Base-by-base conservation (phyloP, 2,113 vertebrate species). In the Phyllostomus hastatus region DNA sequence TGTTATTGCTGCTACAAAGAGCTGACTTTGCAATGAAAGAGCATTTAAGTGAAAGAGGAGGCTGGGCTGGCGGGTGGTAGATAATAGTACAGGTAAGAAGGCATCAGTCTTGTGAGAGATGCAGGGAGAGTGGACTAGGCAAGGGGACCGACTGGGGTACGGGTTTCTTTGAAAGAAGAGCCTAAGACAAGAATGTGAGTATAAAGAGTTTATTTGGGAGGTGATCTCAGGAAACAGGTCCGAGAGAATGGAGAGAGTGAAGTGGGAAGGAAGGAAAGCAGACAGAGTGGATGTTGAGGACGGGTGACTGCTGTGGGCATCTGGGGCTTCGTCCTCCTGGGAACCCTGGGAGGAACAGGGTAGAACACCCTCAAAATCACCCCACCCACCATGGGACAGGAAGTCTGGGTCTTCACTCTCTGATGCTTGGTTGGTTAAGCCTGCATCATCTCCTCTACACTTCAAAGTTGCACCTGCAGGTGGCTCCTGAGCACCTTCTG, bases 381-480 rank as follows among this genome's bases (percentile, higher is more conserved):
- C 35, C 5, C 7, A 0, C 35, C 52, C 43, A 28, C 35, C 1
- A 4, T 0, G 4, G 43, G 41, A 31, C 26, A 70, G 38, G 31
- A 8, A 31, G 38, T 15, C 20, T 64, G 57, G 17, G 9, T 38
- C 0, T 66, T 73, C 35, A 43, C 72, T 82, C 61, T 48, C 43
- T 7, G 52, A 35, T n/a, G 31, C 46, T 48, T 66, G 48, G 3
- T 10, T 72, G n/a, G 33, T 12, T 38, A 78, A 59, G 19, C 5
- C 3, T 1, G 1, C 48, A 24, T 54, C 43, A 43, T 5, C 26
- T 28, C 10, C 38, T 70, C 59, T 90, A 86, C 67, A 35, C 8
- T 57, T 76, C 22, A 61, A 66, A n/a, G 57, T 64, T 38, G 43
- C 43, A 72, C 78, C 90, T 93, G 78, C 66, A 66, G 82, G 43